Percentiles rank a stretch among this genome's conserved stretches.
These are phyloP conservation scores for Melanotaenia boesemani DNA, from an alignment of 2,797 vertebrate genomes.

Conservation along the genomic window DNA sequence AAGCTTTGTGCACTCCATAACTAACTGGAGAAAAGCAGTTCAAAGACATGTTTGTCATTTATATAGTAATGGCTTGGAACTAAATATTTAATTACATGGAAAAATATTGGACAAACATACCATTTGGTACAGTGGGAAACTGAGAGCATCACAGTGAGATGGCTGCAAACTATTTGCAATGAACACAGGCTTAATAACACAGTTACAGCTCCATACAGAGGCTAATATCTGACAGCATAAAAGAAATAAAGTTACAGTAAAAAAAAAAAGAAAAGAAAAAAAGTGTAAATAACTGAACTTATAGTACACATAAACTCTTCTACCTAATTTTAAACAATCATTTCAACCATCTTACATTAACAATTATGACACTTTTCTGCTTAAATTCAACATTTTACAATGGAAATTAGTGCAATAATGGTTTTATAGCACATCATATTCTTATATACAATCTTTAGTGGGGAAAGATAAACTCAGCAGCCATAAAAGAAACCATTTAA, in stretches of 20 bases:
- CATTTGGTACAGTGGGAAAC: not conserved
- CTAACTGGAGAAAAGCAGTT: not conserved
- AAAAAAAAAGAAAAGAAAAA: not conserved
- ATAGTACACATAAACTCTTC: not conserved
- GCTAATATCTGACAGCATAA: not conserved
- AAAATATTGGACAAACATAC: not conserved
- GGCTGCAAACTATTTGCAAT: not conserved
- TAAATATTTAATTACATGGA: conserved; percentile 4
- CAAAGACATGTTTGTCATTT: not conserved
- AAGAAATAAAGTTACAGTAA: not conserved
- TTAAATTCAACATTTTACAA: not conserved
- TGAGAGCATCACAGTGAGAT: not conserved
- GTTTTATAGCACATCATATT: not conserved
- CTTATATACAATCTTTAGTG: not conserved
- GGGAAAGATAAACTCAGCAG: not conserved
- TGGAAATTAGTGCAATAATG: not conserved
- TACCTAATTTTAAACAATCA: not conserved
- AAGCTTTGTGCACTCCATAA: not conserved
- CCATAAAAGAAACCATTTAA: not conserved
- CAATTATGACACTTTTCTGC: not conserved
- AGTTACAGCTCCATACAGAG: not conserved
- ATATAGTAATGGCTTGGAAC: not conserved
- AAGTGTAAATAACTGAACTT: not conserved
- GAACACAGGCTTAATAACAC: not conserved
- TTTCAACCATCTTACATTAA: not conserved